These are phyloP conservation scores for Notolabrus celidotus DNA, from an alignment of 2,797 vertebrate species.

Conservation along the genomic window DNA sequence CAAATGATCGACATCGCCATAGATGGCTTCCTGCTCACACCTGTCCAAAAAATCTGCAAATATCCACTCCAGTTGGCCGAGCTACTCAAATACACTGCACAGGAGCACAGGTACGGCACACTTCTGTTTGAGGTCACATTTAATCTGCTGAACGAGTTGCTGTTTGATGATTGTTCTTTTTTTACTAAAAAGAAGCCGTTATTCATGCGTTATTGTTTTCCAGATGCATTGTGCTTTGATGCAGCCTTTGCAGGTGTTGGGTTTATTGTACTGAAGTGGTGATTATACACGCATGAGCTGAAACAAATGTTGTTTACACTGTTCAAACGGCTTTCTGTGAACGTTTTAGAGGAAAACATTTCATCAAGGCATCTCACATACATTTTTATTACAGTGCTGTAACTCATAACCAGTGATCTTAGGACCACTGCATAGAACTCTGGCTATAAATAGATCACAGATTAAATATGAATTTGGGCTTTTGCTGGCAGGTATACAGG, in stretches of 20 bases:
- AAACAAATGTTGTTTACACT: constrained; percentile 40
- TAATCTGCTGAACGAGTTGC: constrained; percentile 13
- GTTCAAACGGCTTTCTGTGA: constrained; percentile 21
- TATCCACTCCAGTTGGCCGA: constrained; percentile 98
- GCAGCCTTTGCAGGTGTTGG: constrained; percentile 50
- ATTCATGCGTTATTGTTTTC: constrained; percentile 36
- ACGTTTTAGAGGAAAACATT: constrained; percentile 29
- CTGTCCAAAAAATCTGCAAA: constrained; percentile 99
- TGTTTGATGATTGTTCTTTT: constrained; percentile 17
- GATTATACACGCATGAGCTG: constrained; percentile 47
- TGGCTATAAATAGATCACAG: constrained; percentile 43
- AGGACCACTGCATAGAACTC: constrained; percentile 3
- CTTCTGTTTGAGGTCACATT: constrained; percentile 5
- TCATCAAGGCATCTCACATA: constrained; percentile 26
- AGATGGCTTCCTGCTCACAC: constrained; percentile 97
- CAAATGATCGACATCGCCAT: constrained; percentile 99
- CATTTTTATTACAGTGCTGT: neutral
- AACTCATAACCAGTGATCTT: constrained; percentile 1
- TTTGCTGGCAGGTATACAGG: constrained; percentile 21
- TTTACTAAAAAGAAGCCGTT: constrained; percentile 29
- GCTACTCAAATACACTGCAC: constrained; percentile 97
- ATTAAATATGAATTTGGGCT: constrained; percentile 56
- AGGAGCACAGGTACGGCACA: constrained; percentile 92
- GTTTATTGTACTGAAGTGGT: constrained; percentile 27
- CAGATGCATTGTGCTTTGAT: constrained; percentile 45